These are phyloP conservation scores for Percopsis omiscomaycus DNA, from an alignment of 2,797 vertebrate species.

Conservation along the genomic window DNA sequence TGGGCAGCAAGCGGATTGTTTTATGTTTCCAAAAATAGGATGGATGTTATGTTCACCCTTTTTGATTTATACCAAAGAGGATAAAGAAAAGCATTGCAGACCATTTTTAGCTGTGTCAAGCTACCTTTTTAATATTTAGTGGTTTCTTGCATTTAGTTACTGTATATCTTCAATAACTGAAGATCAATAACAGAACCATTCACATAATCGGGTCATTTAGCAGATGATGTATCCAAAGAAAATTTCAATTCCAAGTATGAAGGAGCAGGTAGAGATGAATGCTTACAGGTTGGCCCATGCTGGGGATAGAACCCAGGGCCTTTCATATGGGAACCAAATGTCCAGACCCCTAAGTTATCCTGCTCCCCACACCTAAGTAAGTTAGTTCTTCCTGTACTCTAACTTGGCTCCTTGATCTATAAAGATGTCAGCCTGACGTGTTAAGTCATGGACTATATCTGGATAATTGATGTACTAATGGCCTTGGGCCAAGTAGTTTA, in stretches of 20 bases:
- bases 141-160: not conserved
- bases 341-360: too few species aligned
- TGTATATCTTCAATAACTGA: too few species aligned
- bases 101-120: not conserved
- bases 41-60: not conserved
- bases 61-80: not conserved
- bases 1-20: not conserved
- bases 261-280: too few species aligned
- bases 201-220: too few species aligned
- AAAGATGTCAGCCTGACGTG: constrained; percentile 16
- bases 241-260: too few species aligned
- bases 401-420: not conserved
- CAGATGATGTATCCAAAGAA: too few species aligned
- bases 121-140: constrained; percentile 5
- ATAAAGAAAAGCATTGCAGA: not conserved
- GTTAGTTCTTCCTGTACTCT: too few species aligned
- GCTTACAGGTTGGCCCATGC: too few species aligned
- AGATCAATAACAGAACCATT: too few species aligned
- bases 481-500: constrained; percentile 41
- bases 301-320: too few species aligned
- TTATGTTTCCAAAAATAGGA: constrained; percentile 8
- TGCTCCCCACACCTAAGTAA: too few species aligned
- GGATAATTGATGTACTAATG: constrained; percentile 58
- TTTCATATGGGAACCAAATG: too few species aligned
- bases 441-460: constrained; percentile 52